Percentiles rank a stretch among this genome's conserved stretches.
phyloP scores from a whole-genome alignment of 1,140 invertebrate genomes.

The Berghia stephanieae region DNA sequence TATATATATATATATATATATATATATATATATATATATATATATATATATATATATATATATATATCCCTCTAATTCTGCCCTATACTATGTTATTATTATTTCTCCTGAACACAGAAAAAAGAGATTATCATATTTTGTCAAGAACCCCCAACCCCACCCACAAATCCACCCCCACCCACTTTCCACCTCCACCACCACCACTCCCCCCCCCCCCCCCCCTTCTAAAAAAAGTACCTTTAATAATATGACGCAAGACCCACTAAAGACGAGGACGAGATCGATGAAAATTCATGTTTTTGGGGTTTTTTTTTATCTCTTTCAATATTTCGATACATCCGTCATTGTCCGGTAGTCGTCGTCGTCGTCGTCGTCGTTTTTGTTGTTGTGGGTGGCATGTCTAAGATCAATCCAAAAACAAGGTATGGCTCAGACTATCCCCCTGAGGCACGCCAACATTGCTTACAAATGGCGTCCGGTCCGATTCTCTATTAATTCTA shows the following conservation, averaged over 20 bases:
- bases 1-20: slow-evolving; percentile 23
- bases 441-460: not conserved
- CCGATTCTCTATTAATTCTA: not conserved
- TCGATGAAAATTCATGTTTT: not conserved
- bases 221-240: too few species aligned
- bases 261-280: too few species aligned
- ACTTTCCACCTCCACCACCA: not conserved
- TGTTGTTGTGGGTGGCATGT: slow-evolving; percentile 12
- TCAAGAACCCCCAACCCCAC: too few species aligned
- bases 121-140: too few species aligned
- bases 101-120: too few species aligned
- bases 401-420: too few species aligned
- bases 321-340: too few species aligned
- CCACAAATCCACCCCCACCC: too few species aligned
- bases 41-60: slow-evolving; percentile 27
- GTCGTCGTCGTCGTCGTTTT: slow-evolving; percentile 3
- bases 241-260: too few species aligned
- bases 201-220: too few species aligned
- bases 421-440: not conserved
- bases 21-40: slow-evolving; percentile 25
- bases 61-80: not conserved
- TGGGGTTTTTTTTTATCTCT: too few species aligned
- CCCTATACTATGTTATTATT: not conserved
- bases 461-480: not conserved
- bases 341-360: too few species aligned